Evolutionary conservation across 2,113 vertebrate species (phyloP), one percentile per base, ranked within the genome.

Genomic region (Gnathonemus echidnorhynchus): DNA sequence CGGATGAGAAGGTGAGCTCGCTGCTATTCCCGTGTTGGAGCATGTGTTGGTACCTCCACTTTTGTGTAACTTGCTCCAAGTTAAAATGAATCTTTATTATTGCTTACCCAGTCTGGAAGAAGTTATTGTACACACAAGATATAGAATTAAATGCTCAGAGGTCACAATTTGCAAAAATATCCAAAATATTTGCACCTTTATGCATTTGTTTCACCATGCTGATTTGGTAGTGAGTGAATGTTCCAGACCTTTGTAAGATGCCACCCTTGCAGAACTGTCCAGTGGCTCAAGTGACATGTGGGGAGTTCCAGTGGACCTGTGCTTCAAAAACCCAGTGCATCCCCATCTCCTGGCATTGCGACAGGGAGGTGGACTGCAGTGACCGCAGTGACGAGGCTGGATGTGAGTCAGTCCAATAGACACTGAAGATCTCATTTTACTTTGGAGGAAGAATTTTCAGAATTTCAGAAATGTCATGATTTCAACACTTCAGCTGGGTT

Each of bases 271-370:
- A 98, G 97, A 93, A 95, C 90, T 98, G 97, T 88, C 91, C 89
- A 5, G 88, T 86, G 1, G 1, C 56, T 88, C 90, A 84, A 21
- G 86, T 93, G 13, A 91, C 3, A 6, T 97, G 97, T 87, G 93
- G 94, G 0, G 85, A 90, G 6, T 94, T 93, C 88, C 97, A 98
- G 94, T 97, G 97, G 97, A 5, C 88, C 0, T 99, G 98, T 89
- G 92, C 92, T 39, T 93, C 52, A 0, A 92, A 91, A 88, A 94
- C 84, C 0, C 66, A 94, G 50, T 99, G 98, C 74, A 92, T 99
- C 85, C 97, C 98, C 0, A 80, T 85, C 1, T n/a, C 90, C 39
- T 98, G 98, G 98, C 95, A 0, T 89, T 98, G 98, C 0, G 98
- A 99, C 0, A 93, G 96, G 50, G 92, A 93, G 53, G 91, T 70